Conservation (phyloP, 1,140 invertebrate genomes). For the Cydia pomonella region DNA sequence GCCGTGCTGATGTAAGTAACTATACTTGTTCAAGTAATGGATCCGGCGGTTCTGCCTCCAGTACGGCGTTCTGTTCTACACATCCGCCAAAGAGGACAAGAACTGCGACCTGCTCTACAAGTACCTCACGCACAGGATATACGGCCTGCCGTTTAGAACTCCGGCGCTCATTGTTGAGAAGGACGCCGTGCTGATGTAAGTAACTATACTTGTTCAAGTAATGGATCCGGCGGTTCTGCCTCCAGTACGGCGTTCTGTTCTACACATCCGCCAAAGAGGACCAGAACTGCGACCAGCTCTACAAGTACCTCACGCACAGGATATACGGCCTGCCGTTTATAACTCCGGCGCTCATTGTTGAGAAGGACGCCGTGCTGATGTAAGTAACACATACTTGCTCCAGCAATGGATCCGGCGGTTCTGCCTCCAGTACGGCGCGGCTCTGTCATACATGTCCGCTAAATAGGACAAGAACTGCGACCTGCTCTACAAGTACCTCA, state of each 20-base stretch:
- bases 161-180: slow-evolving; percentile 99
- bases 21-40: background rate
- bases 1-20: slow-evolving; percentile 95
- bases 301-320: slow-evolving; percentile 99
- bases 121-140: slow-evolving; percentile 99
- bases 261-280: slow-evolving; percentile 99
- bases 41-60: slow-evolving; percentile 81
- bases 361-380: slow-evolving; percentile 99
- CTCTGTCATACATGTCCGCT: slow-evolving; percentile 97
- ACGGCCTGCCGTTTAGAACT: slow-evolving; percentile 96
- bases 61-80: slow-evolving; percentile 98
- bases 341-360: slow-evolving; percentile 97
- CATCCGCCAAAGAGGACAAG: slow-evolving; percentile 99
- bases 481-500: slow-evolving; percentile 98
- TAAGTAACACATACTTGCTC: slow-evolving; percentile 78
- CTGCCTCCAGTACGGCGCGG: slow-evolving; percentile 91
- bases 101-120: slow-evolving; percentile 99
- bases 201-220: slow-evolving; percentile 40
- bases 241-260: slow-evolving; percentile 97
- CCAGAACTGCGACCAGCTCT: slow-evolving; percentile 99
- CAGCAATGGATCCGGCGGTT: too few species aligned
- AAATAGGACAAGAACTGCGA: slow-evolving; percentile 99
- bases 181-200: slow-evolving; percentile 98
- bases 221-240: slow-evolving; percentile 38
- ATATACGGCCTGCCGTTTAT: slow-evolving; percentile 98